Evolutionary conservation across 2,888 invertebrate species (phyloP).

Genomic region (Sinohyriopsis cumingii): DNA sequence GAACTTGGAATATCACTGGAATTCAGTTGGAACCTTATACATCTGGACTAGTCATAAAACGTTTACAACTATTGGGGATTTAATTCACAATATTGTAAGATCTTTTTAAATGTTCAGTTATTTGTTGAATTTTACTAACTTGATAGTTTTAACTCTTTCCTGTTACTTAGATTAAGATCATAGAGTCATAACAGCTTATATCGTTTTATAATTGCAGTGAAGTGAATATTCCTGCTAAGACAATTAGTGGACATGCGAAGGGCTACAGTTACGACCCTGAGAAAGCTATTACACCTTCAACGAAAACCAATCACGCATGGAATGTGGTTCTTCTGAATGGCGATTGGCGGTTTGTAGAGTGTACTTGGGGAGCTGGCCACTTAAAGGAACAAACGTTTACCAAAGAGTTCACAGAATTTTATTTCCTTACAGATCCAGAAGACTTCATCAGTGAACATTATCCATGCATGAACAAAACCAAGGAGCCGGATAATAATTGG

Average conservation of each 20-base stretch:
- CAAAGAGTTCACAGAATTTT: conserved; percentile 32
- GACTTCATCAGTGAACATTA: conserved; percentile 33
- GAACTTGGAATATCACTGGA: no score
- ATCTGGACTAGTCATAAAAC: no score
- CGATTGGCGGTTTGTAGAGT: conserved; percentile 28
- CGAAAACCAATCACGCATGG: conserved; percentile 28
- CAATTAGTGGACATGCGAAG: conserved; percentile 21
- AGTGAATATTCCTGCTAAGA: conserved; percentile 16
- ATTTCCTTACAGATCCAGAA: conserved; percentile 47
- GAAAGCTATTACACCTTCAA: conserved; percentile 3
- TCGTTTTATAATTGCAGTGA: conserved; percentile 12
- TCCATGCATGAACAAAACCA: conserved; percentile 24
- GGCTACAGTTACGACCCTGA: conserved; percentile 22
- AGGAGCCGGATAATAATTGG: conserved; percentile 14
- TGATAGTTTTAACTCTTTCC: no score
- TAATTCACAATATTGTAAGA: no score
- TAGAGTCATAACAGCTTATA: no score
- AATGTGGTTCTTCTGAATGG: conserved; percentile 19
- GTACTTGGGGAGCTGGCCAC: conserved; percentile 28
- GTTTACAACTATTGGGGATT: no score
- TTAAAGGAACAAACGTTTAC: conserved; percentile 5
- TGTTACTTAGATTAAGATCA: no score
- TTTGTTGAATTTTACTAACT: no score
- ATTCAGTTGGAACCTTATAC: no score
- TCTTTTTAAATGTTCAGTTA: no score